phyloP scores from a whole-genome alignment of 2,888 invertebrate species.

The Pyrgus malvae region DNA sequence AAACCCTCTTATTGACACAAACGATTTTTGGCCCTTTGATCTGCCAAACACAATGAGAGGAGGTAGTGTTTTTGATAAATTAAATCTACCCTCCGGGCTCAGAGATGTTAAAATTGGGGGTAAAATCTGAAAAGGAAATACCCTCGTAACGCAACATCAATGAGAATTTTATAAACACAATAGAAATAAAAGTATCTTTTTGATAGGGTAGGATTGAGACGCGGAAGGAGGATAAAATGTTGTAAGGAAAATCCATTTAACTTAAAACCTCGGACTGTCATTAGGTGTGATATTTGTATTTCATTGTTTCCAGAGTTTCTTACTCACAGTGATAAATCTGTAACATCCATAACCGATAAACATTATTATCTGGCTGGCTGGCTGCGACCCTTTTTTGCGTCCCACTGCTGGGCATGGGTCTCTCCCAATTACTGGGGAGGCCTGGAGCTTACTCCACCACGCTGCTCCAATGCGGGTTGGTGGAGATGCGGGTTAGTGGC shows the following conservation, averaged over 20 bases:
- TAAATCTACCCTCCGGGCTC: constrained; percentile 7
- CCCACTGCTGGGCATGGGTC: too few relatives aligned
- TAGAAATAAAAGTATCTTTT: constrained; percentile 8
- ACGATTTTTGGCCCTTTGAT: constrained; percentile 13
- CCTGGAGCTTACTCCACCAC: too few relatives aligned
- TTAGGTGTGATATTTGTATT: too few relatives aligned
- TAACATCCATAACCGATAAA: too few relatives aligned
- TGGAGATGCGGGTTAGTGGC: too few relatives aligned
- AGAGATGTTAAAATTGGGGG: not conserved
- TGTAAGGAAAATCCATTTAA: not conserved
- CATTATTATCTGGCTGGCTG: too few relatives aligned
- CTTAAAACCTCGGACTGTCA: too few relatives aligned
- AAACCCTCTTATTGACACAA: constrained; percentile 12
- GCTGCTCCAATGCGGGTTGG: too few relatives aligned
- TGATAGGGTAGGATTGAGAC: not conserved
- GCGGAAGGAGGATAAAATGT: not conserved
- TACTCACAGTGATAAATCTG: too few relatives aligned
- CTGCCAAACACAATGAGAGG: constrained; percentile 23
- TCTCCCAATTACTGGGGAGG: too few relatives aligned
- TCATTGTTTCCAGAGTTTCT: too few relatives aligned
- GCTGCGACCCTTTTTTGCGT: too few relatives aligned
- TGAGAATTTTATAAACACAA: constrained; percentile 6
- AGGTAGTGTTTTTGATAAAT: constrained; percentile 28
- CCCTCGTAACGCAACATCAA: constrained; percentile 9
- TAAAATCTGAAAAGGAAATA: constrained; percentile 3